phyloP scores from a whole-genome alignment of 2,113 vertebrate genomes.

The Gasterosteus nipponicus region DNA sequence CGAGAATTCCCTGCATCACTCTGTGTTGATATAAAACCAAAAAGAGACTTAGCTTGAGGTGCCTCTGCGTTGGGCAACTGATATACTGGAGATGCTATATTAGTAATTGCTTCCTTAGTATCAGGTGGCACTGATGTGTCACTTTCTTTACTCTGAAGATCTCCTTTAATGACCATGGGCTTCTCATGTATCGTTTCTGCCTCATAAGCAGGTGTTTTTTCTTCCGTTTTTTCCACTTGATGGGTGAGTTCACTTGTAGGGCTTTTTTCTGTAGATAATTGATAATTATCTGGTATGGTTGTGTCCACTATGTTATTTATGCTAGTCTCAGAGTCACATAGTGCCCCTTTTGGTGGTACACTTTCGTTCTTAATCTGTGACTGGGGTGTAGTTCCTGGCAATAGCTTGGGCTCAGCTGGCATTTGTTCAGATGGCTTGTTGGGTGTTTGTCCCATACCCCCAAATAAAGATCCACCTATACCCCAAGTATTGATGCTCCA shows the following conservation, averaged over 20 bases:
- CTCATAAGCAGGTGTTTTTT: constrained; percentile 31
- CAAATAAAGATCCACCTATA: constrained; percentile 69
- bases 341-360: constrained; percentile 18
- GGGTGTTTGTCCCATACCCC: constrained; percentile 50
- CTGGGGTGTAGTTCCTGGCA: constrained; percentile 15
- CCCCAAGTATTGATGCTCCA: constrained; percentile 68
- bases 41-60: constrained; percentile 71
- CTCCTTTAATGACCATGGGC: constrained; percentile 54
- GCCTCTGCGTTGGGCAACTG: constrained; percentile 58
- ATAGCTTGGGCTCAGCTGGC: constrained; percentile 38
- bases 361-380: constrained; percentile 52
- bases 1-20: constrained; percentile 82
- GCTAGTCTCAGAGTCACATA: constrained; percentile 10
- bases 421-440: constrained; percentile 59
- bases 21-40: constrained; percentile 83
- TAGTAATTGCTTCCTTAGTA: not conserved
- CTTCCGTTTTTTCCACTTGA: constrained; percentile 40
- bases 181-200: constrained; percentile 62
- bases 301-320: constrained; percentile 18
- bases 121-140: constrained; percentile 52
- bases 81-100: constrained; percentile 20
- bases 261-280: constrained; percentile 14
- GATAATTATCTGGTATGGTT: not conserved
- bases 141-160: constrained; percentile 47
- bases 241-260: constrained; percentile 9